Conservation (phyloP, 1,140 invertebrate species). For the Diuraphis noxia region DNA sequence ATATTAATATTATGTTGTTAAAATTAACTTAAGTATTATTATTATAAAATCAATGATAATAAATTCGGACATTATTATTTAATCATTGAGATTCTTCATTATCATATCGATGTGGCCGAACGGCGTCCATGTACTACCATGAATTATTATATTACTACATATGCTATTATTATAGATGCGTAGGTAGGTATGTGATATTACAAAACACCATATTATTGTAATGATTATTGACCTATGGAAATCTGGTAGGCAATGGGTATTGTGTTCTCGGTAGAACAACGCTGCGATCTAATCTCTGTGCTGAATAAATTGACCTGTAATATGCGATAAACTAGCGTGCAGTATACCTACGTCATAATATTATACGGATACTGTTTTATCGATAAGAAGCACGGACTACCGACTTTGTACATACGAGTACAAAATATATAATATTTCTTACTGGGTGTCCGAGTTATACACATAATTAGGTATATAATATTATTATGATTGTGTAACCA, state of each 20-base stretch:
- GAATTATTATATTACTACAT: too few relatives aligned
- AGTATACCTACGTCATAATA: too few relatives aligned
- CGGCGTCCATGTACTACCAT: too few relatives aligned
- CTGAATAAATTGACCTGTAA: neutral
- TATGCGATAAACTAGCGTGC: neutral
- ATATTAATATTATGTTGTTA: too few relatives aligned
- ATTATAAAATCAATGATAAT: too few relatives aligned
- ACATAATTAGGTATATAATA: neutral
- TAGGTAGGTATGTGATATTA: neutral
- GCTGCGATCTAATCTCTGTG: neutral
- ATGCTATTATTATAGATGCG: too few relatives aligned
- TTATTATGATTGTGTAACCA: neutral
- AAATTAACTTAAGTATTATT: too few relatives aligned
- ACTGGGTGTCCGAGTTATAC: neutral
- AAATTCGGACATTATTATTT: too few relatives aligned
- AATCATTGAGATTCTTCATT: too few relatives aligned
- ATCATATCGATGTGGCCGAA: too few relatives aligned
- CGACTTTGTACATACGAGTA: neutral
- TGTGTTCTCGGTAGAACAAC: neutral
- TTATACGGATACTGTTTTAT: neutral
- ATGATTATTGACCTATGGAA: neutral
- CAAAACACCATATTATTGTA: neutral
- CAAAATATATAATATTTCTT: neutral
- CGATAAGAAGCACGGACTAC: neutral
- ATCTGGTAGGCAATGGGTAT: neutral